Percentiles rank a stretch among this genome's conserved stretches.
Conservation (phyloP, 2,888 invertebrate genomes). For the Pristionchus exspectatus region DNA sequence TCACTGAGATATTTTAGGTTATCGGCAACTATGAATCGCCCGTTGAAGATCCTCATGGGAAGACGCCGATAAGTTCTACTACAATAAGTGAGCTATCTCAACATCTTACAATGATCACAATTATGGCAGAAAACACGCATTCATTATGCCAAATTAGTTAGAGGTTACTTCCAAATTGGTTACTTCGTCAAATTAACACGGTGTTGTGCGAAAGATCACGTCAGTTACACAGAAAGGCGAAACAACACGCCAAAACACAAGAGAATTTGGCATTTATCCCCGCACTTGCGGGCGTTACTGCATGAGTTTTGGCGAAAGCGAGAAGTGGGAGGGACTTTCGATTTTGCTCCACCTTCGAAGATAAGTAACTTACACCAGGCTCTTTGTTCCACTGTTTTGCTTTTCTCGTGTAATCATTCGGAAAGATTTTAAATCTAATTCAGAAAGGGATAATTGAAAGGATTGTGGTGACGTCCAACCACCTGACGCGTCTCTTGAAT, state of each 20-base stretch:
- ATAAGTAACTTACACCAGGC: not conserved
- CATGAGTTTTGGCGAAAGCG: not conserved
- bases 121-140: too few relatives aligned
- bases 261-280: not conserved
- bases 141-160: too few relatives aligned
- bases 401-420: too few relatives aligned
- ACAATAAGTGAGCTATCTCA: conserved; percentile 43
- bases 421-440: too few relatives aligned
- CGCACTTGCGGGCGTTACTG: not conserved
- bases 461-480: too few relatives aligned
- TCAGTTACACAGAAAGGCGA: not conserved
- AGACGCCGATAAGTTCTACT: conserved; percentile 53
- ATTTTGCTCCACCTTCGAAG: not conserved
- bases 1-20: not conserved
- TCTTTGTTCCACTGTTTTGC: too few relatives aligned
- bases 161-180: too few relatives aligned
- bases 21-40: conserved; percentile 49
- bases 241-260: not conserved
- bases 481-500: too few relatives aligned
- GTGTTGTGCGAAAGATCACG: not conserved
- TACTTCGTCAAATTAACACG: not conserved
- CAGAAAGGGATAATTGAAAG: too few relatives aligned
- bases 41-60: conserved; percentile 47
- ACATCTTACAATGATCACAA: not conserved
- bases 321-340: not conserved